Evolutionary conservation across 2,888 invertebrate species (phyloP).

Genomic region (Rhyacophila evoluta): DNA sequence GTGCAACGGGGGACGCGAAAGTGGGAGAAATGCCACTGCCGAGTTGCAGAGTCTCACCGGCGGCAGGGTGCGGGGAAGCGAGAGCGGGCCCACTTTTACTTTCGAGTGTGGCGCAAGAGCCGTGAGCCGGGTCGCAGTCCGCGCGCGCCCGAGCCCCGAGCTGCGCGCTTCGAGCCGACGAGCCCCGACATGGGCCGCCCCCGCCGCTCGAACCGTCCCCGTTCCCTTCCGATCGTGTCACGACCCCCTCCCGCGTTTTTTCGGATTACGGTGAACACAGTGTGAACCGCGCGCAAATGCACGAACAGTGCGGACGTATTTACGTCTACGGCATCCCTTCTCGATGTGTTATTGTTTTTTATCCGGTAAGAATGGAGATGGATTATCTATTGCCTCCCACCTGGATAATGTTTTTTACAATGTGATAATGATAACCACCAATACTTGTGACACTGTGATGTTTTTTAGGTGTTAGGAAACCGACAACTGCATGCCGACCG

Average conservation of each 20-base stretch:
- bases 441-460: too few relatives aligned
- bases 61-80: constrained; percentile 43
- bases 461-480: too few relatives aligned
- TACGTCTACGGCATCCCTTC: constrained; percentile 12
- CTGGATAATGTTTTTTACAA: background rate
- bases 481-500: too few relatives aligned
- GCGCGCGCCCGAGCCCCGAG: constrained; percentile 66
- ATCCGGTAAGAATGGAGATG: constrained; percentile 25
- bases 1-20: constrained; percentile 58
- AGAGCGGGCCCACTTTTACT: constrained; percentile 67
- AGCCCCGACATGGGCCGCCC: constrained; percentile 56
- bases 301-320: constrained; percentile 65
- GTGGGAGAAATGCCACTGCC: constrained; percentile 66
- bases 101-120: constrained; percentile 70
- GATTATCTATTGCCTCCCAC: background rate
- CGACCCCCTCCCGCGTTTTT: constrained; percentile 34
- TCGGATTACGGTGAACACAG: constrained; percentile 30
- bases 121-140: constrained; percentile 57
- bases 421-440: background rate
- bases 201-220: constrained; percentile 57
- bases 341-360: constrained; percentile 26
- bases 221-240: constrained; percentile 57
- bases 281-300: constrained; percentile 28
- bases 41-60: constrained; percentile 40
- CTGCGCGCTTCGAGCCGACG: constrained; percentile 57